Evolutionary conservation across 2,888 invertebrate species (phyloP).

Genomic region (Eupithecia abbreviata): DNA sequence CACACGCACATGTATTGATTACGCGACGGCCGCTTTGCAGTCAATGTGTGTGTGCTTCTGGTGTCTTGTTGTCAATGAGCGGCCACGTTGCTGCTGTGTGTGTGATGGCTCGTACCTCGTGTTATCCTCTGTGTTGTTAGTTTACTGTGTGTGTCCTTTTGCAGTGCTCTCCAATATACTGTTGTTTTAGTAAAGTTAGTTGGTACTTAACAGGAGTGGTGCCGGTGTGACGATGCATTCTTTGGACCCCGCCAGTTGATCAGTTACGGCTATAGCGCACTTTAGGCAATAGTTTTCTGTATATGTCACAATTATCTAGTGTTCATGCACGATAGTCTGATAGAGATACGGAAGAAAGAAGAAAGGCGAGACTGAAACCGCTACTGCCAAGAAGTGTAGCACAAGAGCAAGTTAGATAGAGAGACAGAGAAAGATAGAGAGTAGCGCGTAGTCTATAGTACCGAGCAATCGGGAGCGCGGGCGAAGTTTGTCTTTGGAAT

Average conservation of each 20-base stretch:
- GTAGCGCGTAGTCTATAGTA: constrained; percentile 79
- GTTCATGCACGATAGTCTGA: constrained; percentile 82
- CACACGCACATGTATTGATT: constrained; percentile 88
- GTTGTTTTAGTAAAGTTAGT: constrained; percentile 58
- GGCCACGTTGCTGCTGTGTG: constrained; percentile 67
- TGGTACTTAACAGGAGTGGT: constrained; percentile 66
- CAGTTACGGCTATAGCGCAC: constrained; percentile 75
- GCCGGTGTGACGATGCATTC: constrained; percentile 74
- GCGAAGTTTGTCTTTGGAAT: constrained; percentile 71
- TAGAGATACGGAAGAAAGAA: constrained; percentile 81
- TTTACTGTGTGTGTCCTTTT: constrained; percentile 71
- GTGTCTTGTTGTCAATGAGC: constrained; percentile 68
- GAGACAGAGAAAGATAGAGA: constrained; percentile 76
- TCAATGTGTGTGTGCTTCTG: constrained; percentile 76
- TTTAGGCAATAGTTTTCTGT: constrained; percentile 78
- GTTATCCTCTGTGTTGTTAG: constrained; percentile 78
- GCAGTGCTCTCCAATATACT: constrained; percentile 68
- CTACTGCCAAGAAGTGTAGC: constrained; percentile 82
- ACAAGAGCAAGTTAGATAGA: constrained; percentile 79
- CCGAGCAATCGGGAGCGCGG: constrained; percentile 77
- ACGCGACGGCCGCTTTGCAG: constrained; percentile 73
- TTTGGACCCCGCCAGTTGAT: constrained; percentile 67
- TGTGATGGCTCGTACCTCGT: constrained; percentile 74
- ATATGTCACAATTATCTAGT: constrained; percentile 83
- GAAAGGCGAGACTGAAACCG: constrained; percentile 77